Evolutionary conservation across 1,140 invertebrate genomes (phyloP).

Genomic region (Copidosoma floridanum): DNA sequence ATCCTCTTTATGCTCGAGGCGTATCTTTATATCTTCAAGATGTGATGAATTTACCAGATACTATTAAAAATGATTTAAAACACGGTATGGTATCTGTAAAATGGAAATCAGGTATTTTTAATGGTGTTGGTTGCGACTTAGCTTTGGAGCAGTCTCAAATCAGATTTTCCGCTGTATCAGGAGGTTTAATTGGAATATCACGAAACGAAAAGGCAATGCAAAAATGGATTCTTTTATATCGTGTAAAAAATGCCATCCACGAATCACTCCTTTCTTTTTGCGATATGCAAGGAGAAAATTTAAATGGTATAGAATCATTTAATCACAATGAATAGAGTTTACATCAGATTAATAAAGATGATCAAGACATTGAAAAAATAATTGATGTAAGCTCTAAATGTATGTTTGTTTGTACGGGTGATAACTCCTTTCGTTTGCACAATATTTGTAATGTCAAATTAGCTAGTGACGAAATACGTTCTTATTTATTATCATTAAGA

Average conservation of each 20-base stretch:
- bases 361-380: background rate
- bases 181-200: constrained; percentile 35
- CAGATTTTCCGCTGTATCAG: constrained; percentile 33
- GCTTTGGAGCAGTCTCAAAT: constrained; percentile 30
- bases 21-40: background rate
- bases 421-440: too few relatives aligned
- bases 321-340: background rate
- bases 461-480: background rate
- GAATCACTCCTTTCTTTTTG: background rate
- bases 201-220: constrained; percentile 32
- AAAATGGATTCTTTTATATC: constrained; percentile 35
- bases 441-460: background rate
- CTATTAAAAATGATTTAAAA: background rate
- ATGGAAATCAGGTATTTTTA: background rate
- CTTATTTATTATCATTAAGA: background rate
- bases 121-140: constrained; percentile 19
- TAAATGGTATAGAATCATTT: background rate
- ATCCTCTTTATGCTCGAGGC: background rate
- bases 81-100: constrained; percentile 1
- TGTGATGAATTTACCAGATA: background rate
- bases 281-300: background rate
- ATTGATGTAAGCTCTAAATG: background rate
- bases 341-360: background rate
- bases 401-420: constrained; percentile 5
- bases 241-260: constrained; percentile 1